Conservation (phyloP, 2,888 invertebrate genomes). For the Chironomus riparius region DNA sequence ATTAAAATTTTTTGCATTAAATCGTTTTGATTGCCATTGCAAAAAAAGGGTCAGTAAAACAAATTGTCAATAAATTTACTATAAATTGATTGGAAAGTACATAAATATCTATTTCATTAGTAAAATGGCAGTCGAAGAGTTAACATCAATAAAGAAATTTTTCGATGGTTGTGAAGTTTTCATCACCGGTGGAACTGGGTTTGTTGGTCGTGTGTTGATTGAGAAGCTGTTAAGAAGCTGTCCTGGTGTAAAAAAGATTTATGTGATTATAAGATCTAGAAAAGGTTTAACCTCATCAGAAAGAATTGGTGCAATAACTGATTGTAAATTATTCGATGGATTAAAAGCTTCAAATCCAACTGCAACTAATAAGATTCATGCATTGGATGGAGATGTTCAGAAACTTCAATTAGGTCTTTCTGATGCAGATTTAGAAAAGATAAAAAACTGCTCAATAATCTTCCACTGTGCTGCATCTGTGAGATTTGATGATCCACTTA, state of each 20-base stretch:
- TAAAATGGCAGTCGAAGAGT: background rate
- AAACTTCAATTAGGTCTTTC: slow-evolving; percentile 59
- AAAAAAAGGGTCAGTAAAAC: too few relatives aligned
- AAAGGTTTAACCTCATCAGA: slow-evolving; percentile 57
- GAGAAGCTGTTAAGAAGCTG: slow-evolving; percentile 80
- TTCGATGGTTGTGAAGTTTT: slow-evolving; percentile 33
- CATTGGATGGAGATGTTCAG: slow-evolving; percentile 62
- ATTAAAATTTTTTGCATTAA: too few relatives aligned
- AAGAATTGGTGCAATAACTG: slow-evolving; percentile 49
- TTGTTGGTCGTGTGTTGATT: slow-evolving; percentile 77
- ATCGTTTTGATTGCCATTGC: too few relatives aligned
- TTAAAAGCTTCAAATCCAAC: slow-evolving; percentile 53
- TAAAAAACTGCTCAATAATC: slow-evolving; percentile 35
- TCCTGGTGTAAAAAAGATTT: slow-evolving; percentile 61
- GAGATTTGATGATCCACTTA: slow-evolving; percentile 64
- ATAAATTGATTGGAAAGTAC: too few relatives aligned
- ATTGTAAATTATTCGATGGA: slow-evolving; percentile 58
- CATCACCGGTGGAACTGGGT: slow-evolving; percentile 48
- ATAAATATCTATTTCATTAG: too few relatives aligned
- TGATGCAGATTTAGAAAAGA: slow-evolving; percentile 49
- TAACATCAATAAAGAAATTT: background rate
- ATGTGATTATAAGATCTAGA: slow-evolving; percentile 64
- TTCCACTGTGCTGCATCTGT: slow-evolving; percentile 37
- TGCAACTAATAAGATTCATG: slow-evolving; percentile 52
- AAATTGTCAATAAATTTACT: too few relatives aligned